A percentile compares a stretch with the other conserved stretches of the same genome.
These are phyloP conservation scores for Sebastes schlegelii DNA, from an alignment of 2,113 vertebrate species.

Conservation along the genomic window DNA sequence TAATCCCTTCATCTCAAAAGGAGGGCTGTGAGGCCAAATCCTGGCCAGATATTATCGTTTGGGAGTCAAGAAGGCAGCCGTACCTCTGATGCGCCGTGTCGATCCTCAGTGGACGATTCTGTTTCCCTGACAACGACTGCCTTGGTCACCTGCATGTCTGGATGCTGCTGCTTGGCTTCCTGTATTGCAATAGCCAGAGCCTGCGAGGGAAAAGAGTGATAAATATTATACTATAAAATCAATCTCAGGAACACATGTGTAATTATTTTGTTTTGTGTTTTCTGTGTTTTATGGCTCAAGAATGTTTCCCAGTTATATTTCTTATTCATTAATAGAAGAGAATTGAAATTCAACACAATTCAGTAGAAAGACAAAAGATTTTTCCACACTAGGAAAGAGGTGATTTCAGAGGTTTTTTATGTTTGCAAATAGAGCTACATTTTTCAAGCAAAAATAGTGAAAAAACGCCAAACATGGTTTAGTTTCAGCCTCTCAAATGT, in stretches of 20 bases:
- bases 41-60: slow-evolving; percentile 12
- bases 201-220: slow-evolving; percentile 71
- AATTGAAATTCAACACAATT: neutral
- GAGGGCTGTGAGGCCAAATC: slow-evolving; percentile 21
- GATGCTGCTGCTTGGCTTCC: slow-evolving; percentile 98
- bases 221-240: neutral
- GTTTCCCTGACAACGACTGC: slow-evolving; percentile 99
- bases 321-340: neutral
- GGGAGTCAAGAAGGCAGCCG: slow-evolving; percentile 29
- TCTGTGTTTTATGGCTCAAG: neutral
- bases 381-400: neutral
- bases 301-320: neutral
- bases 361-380: too few species aligned
- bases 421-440: neutral
- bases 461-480: neutral
- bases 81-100: slow-evolving; percentile 91
- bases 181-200: slow-evolving; percentile 98
- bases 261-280: neutral
- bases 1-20: slow-evolving; percentile 20
- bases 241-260: neutral
- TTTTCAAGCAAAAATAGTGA: neutral
- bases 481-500: neutral
- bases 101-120: slow-evolving; percentile 93
- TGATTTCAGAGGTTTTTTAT: neutral
- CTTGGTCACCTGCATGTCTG: slow-evolving; percentile 99